phyloP scores from a whole-genome alignment of 2,797 vertebrate genomes.

The Notolepis coatsorum region DNA sequence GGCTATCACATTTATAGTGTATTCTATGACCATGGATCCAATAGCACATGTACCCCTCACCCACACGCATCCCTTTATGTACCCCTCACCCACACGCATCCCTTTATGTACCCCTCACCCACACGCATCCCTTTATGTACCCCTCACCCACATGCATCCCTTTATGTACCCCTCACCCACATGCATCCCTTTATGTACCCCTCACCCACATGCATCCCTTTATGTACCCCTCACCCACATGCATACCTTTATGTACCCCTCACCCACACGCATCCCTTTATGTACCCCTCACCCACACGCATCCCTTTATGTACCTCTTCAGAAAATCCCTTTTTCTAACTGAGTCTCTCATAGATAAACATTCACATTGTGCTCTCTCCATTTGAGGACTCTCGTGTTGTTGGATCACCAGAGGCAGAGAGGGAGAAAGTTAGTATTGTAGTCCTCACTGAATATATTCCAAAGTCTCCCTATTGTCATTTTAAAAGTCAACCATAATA shows the following conservation, averaged over 20 bases:
- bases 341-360: constrained; percentile 6
- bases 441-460: no score
- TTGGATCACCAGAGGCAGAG: neutral
- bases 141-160: constrained; percentile 23
- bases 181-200: neutral
- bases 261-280: constrained; percentile 22
- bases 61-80: neutral
- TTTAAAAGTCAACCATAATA: neutral
- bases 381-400: neutral
- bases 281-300: constrained; percentile 8
- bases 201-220: neutral
- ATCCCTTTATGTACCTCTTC: constrained; percentile 10
- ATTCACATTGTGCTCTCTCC: neutral
- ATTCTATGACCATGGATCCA: no score
- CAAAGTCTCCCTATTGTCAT: neutral
- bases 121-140: no score
- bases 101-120: neutral
- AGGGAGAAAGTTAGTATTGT: no score
- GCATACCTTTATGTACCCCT: no score
- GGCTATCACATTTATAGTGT: no score
- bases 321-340: constrained; percentile 15
- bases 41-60: no score
- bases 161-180: neutral
- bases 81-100: neutral
- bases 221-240: constrained; percentile 1